Evolutionary conservation across 2,888 invertebrate genomes (phyloP).

Genomic region (Ypsolopha sequella): DNA sequence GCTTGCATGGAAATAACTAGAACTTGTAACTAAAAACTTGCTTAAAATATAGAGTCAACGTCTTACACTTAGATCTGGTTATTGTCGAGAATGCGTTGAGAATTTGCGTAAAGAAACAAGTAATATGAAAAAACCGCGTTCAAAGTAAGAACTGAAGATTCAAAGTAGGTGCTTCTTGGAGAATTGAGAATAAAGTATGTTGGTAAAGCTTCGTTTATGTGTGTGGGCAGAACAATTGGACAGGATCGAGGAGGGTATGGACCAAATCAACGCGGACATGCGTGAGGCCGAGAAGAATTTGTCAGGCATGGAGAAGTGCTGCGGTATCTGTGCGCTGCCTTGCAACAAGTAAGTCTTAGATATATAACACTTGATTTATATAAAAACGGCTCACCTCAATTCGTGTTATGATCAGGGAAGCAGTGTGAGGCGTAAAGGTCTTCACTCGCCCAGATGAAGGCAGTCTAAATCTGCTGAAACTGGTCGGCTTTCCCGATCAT

Average conservation of each 20-base stretch:
- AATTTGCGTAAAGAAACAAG: constrained; percentile 40
- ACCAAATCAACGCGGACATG: constrained; percentile 99
- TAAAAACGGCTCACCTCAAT: too few species aligned
- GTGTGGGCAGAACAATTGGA: constrained; percentile 95
- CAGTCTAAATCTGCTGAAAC: too few species aligned
- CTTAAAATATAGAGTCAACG: constrained; percentile 18
- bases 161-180: constrained; percentile 41
- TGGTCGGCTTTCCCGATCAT: too few species aligned
- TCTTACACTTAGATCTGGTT: constrained; percentile 62
- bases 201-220: constrained; percentile 47
- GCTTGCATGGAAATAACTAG: constrained; percentile 46
- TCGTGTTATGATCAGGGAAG: too few species aligned
- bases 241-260: constrained; percentile 99
- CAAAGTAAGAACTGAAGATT: constrained; percentile 16
- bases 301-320: constrained; percentile 99
- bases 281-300: constrained; percentile 99
- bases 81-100: constrained; percentile 68
- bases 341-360: constrained; percentile 90
- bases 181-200: constrained; percentile 23
- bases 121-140: constrained; percentile 5
- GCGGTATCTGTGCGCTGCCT: constrained; percentile 97
- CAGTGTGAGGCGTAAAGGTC: too few species aligned
- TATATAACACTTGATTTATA: too few species aligned
- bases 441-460: too few species aligned
- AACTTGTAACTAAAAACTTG: constrained; percentile 21